Conservation (phyloP, 2,113 vertebrate genomes). For the Bettongia penicillata region DNA sequence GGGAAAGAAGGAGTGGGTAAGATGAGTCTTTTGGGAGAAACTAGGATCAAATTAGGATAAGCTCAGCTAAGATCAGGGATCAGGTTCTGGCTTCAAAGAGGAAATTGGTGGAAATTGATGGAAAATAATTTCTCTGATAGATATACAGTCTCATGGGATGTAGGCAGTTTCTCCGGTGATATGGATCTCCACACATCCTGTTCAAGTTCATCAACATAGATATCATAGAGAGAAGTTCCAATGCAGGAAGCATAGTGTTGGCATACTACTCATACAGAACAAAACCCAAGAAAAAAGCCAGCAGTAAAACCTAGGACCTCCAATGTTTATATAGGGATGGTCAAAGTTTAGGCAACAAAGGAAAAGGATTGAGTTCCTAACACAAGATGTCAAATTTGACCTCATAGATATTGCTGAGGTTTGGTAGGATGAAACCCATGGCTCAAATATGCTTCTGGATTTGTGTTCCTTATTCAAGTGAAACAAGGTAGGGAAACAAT, state of each 20-base stretch:
- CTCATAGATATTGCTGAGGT: background rate
- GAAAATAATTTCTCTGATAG: background rate
- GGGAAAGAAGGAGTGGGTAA: background rate
- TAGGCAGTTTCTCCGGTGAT: background rate
- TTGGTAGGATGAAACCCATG: background rate
- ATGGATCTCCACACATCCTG: background rate
- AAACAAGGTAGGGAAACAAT: background rate
- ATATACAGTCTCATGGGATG: background rate
- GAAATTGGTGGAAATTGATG: background rate
- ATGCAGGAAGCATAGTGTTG: background rate
- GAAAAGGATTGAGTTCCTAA: background rate
- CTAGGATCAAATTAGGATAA: background rate
- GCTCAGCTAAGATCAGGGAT: background rate
- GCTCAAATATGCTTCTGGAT: background rate
- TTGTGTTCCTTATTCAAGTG: background rate
- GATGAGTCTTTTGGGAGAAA: background rate
- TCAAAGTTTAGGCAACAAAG: background rate
- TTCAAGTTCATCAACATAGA: background rate
- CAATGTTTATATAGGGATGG: background rate
- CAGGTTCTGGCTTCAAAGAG: background rate
- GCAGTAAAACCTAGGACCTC: background rate
- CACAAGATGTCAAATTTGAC: background rate
- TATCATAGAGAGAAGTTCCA: background rate
- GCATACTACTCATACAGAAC: background rate
- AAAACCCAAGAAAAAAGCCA: background rate